A percentile compares a stretch with the other conserved stretches of the same genome.
Evolutionary conservation across 2,797 vertebrate genomes (phyloP).

Genomic region (Notoglanidium macrostoma): DNA sequence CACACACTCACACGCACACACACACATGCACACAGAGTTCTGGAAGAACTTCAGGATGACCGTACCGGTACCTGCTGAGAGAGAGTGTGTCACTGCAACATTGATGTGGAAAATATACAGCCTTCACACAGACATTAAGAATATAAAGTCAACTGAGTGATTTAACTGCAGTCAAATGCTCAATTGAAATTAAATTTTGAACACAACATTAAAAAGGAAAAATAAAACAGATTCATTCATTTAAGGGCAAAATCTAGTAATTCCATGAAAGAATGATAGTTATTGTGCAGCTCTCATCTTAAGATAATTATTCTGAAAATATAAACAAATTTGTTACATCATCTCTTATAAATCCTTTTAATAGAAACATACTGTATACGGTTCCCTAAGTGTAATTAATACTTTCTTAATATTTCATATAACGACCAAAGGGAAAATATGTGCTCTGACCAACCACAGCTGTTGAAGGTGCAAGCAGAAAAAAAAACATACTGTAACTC

Average conservation of each 20-base stretch:
- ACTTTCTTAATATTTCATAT: neutral
- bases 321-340: neutral
- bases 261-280: neutral
- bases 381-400: neutral
- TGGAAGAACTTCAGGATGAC: constrained; percentile 25
- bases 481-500: no score
- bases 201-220: neutral
- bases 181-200: neutral
- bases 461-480: neutral
- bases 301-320: neutral
- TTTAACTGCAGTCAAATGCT: neutral
- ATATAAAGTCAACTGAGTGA: neutral
- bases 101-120: constrained; percentile 2
- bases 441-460: neutral
- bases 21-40: neutral
- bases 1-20: constrained; percentile 15
- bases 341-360: neutral
- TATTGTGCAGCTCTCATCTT: no score
- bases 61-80: neutral
- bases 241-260: neutral
- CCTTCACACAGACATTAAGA: neutral
- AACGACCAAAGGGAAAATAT: neutral
- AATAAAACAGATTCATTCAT: neutral
- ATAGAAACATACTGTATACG: neutral
- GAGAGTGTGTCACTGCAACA: constrained; percentile 9